Evolutionary conservation across 2,888 invertebrate species (phyloP).

Genomic region (Oeneis ivallda): DNA sequence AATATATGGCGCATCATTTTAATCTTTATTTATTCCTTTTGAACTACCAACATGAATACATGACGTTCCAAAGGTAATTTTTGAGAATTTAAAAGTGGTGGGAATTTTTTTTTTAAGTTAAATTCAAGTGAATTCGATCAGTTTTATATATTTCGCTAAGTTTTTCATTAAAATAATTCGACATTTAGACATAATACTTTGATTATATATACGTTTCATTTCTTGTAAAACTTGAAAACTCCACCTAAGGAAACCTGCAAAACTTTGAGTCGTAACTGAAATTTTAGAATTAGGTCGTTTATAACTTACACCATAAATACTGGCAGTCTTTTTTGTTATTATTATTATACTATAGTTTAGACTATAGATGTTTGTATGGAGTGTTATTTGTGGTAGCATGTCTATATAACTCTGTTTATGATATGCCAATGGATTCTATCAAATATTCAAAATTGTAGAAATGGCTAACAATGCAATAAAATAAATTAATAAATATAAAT

Average conservation of each 20-base stretch:
- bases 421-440: conserved; percentile 27
- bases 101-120: neutral
- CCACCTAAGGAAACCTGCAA: conserved; percentile 15
- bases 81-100: conserved; percentile 16
- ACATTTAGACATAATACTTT: too few relatives aligned
- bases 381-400: conserved; percentile 52
- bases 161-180: too few relatives aligned
- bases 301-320: conserved; percentile 39
- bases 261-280: conserved; percentile 47
- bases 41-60: too few relatives aligned
- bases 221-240: neutral
- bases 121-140: neutral
- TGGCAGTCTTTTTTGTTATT: conserved; percentile 55
- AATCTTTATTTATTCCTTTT: too few relatives aligned
- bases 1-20: too few relatives aligned
- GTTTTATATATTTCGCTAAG: neutral
- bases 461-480: neutral
- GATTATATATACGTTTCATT: neutral
- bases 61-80: neutral
- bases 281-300: conserved; percentile 49
- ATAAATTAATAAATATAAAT: neutral
- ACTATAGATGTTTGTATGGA: conserved; percentile 51
- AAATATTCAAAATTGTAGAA: neutral
- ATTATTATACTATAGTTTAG: conserved; percentile 55
- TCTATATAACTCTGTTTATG: conserved; percentile 63